Evolutionary conservation across 2,797 vertebrate species (phyloP).

Genomic region (Neoniphon sammara): DNA sequence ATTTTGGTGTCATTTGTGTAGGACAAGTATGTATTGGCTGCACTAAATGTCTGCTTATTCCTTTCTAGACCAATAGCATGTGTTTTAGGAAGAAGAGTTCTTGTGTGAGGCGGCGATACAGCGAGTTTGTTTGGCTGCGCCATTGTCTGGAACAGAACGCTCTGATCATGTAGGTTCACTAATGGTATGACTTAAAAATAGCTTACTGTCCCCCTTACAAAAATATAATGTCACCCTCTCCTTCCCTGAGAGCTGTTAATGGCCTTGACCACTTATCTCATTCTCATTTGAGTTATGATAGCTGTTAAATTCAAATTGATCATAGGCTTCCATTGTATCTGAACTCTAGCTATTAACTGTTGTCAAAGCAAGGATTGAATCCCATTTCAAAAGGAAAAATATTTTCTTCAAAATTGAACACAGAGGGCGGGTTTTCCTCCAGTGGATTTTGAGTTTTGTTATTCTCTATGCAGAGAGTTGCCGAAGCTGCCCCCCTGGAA

Average conservation of each 20-base stretch:
- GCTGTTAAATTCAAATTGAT: background rate
- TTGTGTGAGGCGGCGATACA: conserved; percentile 90
- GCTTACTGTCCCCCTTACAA: too few species aligned
- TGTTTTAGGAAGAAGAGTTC: conserved; percentile 94
- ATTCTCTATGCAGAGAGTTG: conserved; percentile 81
- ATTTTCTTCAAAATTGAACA: too few species aligned
- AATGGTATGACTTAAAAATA: background rate
- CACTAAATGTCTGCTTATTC: background rate
- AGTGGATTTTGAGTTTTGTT: background rate
- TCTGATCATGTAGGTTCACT: conserved; percentile 87
- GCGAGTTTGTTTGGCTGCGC: conserved; percentile 96
- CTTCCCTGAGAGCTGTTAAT: background rate
- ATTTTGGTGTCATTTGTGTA: too few species aligned
- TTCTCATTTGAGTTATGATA: background rate
- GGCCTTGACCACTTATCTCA: too few species aligned
- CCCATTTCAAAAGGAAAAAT: background rate
- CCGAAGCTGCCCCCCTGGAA: conserved; percentile 93
- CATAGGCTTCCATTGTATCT: too few species aligned
- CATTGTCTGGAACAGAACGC: conserved; percentile 91
- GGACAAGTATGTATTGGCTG: background rate
- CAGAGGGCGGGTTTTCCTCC: background rate
- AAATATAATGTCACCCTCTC: background rate
- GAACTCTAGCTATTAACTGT: too few species aligned
- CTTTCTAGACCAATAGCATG: conserved; percentile 93
- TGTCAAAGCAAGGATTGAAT: too few species aligned